These are phyloP conservation scores for Alfaro cultratus DNA, from an alignment of 2,797 vertebrate species.

Conservation along the genomic window DNA sequence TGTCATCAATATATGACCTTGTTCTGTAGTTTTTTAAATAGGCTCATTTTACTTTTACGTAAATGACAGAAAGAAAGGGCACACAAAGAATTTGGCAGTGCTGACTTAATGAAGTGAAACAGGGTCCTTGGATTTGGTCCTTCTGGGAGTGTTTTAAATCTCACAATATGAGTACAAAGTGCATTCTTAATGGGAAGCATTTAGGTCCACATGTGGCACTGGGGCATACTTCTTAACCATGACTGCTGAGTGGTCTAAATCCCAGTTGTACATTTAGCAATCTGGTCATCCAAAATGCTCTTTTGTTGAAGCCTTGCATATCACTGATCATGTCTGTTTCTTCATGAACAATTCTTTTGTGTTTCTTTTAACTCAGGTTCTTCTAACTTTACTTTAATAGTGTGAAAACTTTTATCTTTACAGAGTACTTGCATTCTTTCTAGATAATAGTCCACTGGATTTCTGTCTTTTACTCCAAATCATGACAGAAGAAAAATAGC, in stretches of 20 bases:
- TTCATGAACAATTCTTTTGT: slow-evolving; percentile 6
- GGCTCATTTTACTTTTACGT: slow-evolving; percentile 3
- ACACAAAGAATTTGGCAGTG: background rate
- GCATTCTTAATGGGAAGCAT: slow-evolving; percentile 36
- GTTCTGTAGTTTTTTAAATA: slow-evolving; percentile 16
- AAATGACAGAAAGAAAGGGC: slow-evolving; percentile 14
- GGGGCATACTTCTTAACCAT: slow-evolving; percentile 10
- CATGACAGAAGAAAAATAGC: background rate
- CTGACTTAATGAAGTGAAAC: slow-evolving; percentile 31
- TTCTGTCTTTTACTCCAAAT: background rate
- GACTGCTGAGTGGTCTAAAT: slow-evolving; percentile 31
- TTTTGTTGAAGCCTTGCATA: slow-evolving; percentile 17
- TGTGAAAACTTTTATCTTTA: slow-evolving; percentile 8
- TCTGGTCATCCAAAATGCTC: slow-evolving; percentile 26
- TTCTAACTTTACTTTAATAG: background rate
- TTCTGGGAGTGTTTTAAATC: slow-evolving; percentile 37
- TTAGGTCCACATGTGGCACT: slow-evolving; percentile 16
- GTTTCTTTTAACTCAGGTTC: slow-evolving; percentile 6
- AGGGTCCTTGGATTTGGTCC: slow-evolving; percentile 17
- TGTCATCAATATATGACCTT: slow-evolving; percentile 26
- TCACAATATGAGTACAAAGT: slow-evolving; percentile 16
- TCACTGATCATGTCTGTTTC: slow-evolving; percentile 19
- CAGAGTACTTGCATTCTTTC: background rate
- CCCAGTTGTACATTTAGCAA: slow-evolving; percentile 28
- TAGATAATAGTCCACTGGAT: background rate